Conservation (phyloP, 2,797 vertebrate species). For the Craterocephalus amniculus region DNA sequence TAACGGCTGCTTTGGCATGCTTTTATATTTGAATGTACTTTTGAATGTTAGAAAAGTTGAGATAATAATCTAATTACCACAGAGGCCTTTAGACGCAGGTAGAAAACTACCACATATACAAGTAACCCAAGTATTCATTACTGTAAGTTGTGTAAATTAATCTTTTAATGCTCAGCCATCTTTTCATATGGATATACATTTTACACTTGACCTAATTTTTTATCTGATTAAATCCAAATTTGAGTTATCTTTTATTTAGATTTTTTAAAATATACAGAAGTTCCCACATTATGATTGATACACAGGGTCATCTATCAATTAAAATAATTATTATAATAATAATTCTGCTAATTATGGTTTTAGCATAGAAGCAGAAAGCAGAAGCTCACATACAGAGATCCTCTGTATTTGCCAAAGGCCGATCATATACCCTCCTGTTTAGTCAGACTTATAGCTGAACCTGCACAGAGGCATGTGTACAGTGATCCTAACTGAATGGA, state of each 20-base stretch:
- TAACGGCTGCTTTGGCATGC: background rate
- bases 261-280: background rate
- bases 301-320: constrained; percentile 16
- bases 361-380: constrained; percentile 24
- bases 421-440: constrained; percentile 43
- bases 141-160: background rate
- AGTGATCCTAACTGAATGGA: constrained; percentile 52
- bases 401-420: constrained; percentile 44
- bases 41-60: background rate
- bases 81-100: background rate
- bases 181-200: too few relatives aligned
- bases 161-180: background rate
- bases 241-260: too few relatives aligned
- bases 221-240: too few relatives aligned
- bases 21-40: constrained; percentile 22
- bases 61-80: too few relatives aligned
- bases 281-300: constrained; percentile 1
- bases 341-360: background rate
- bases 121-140: background rate
- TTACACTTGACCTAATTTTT: background rate
- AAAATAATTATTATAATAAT: too few relatives aligned
- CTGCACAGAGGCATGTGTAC: constrained; percentile 47
- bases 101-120: background rate
- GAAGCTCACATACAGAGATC: constrained; percentile 33
- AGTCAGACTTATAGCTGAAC: constrained; percentile 22